Conservation (phyloP, 2,797 vertebrate genomes). For the Oreochromis mossambicus region DNA sequence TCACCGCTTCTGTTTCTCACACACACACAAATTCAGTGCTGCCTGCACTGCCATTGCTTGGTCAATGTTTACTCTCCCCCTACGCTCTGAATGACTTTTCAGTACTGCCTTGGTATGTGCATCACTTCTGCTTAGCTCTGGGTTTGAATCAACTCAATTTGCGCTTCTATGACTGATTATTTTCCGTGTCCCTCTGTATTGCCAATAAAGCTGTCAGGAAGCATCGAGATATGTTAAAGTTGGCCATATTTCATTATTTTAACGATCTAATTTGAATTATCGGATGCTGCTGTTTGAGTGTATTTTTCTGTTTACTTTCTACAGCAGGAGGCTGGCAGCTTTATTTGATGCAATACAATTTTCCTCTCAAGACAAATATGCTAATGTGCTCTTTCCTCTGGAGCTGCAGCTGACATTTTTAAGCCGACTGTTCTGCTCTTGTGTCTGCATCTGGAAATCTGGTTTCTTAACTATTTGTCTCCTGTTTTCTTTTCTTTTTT, state of each 20-base stretch:
- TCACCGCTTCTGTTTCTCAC: conserved; percentile 74
- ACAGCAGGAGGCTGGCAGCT: conserved; percentile 63
- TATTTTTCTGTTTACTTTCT: not conserved
- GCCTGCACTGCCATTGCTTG: conserved; percentile 69
- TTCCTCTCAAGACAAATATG: conserved; percentile 52
- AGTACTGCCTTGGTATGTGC: conserved; percentile 67
- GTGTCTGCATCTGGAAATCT: not conserved
- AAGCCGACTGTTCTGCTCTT: conserved; percentile 23
- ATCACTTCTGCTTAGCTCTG: conserved; percentile 76
- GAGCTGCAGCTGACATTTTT: conserved; percentile 53
- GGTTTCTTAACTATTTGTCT: conserved; percentile 8
- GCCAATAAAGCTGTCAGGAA: conserved; percentile 72
- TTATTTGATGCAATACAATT: conserved; percentile 68
- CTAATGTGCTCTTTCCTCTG: conserved; percentile 56
- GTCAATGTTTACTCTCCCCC: conserved; percentile 66
- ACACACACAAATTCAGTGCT: conserved; percentile 46
- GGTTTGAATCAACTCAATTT: conserved; percentile 62
- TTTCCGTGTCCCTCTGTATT: conserved; percentile 62
- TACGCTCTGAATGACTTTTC: conserved; percentile 71
- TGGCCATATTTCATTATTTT: not conserved
- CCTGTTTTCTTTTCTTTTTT: not conserved
- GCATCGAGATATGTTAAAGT: conserved; percentile 19
- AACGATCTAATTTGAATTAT: not conserved
- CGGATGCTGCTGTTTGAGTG: not conserved
- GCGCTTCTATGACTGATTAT: conserved; percentile 50